Percentiles rank a stretch among this genome's conserved stretches.
Evolutionary conservation across 2,797 vertebrate species (phyloP).

Genomic region (Apogon talboti): DNA sequence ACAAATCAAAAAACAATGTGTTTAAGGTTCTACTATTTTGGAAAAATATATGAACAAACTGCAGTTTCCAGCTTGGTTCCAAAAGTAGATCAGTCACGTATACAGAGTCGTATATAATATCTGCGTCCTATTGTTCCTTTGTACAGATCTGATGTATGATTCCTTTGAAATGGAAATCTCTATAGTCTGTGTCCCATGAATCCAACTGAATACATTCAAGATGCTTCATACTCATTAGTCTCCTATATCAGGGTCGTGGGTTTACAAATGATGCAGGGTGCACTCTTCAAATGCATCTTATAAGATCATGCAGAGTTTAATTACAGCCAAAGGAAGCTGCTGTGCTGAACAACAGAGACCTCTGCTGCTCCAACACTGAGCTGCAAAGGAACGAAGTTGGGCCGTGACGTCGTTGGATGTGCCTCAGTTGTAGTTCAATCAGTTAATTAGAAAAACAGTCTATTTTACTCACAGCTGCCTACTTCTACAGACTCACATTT

Average conservation of each 20-base stretch:
- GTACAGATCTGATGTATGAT: slow-evolving; percentile 1
- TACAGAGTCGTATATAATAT: not conserved
- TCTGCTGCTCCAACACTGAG: slow-evolving; percentile 51
- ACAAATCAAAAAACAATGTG: too few relatives aligned
- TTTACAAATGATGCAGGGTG: not conserved
- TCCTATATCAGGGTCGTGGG: not conserved
- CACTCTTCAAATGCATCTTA: not conserved
- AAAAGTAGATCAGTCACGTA: not conserved
- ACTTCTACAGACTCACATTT: too few relatives aligned
- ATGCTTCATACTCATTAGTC: not conserved
- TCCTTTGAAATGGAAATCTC: slow-evolving; percentile 37
- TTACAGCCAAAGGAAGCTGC: not conserved
- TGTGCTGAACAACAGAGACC: slow-evolving; percentile 57
- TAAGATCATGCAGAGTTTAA: not conserved
- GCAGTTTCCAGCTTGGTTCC: too few relatives aligned
- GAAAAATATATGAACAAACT: too few relatives aligned
- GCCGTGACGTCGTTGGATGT: not conserved
- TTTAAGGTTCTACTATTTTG: too few relatives aligned
- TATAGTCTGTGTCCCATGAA: not conserved
- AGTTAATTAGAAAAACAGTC: too few relatives aligned
- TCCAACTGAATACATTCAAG: slow-evolving; percentile 20
- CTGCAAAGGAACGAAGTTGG: slow-evolving; percentile 15
- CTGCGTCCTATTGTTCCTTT: not conserved
- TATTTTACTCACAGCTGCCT: too few relatives aligned
- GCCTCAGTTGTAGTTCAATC: not conserved